Evolutionary conservation across 2,888 invertebrate genomes (phyloP), one percentile per base, ranked within the genome.

Genomic region (Leptinotarsa juncta): DNA sequence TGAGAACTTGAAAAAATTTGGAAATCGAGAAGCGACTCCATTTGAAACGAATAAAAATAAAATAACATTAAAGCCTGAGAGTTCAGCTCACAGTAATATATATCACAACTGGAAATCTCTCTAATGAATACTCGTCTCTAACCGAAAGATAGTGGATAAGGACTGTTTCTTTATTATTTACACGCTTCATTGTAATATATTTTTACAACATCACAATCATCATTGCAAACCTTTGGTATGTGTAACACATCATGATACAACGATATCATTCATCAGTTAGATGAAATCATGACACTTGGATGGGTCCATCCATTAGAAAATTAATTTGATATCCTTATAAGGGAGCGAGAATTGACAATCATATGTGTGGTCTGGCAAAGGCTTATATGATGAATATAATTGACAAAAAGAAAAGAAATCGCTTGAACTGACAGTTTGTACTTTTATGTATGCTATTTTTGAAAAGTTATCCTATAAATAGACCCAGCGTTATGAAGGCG

Each of bases 231-330:
- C 49, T 42, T 49, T 55, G 68, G 65, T 72, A 72, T 68, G 65
- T 73, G 62, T 68, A 69, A 55, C 69, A 65, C 55, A 65, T 32
- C 23, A 15, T 42, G 69, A 62, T 55, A 73, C 72, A 73, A 73
- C 68, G 65, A 60, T 68, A 73, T 69, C 72, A 69, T 73, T 73
- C 69, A 73, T 73, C 69, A 69, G 69, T 69, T 65, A 68, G 68
- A 72, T 67, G 72, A 53, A 53, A 68, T 68, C 69, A 50, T 48
- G 53, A 68, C 60, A 68, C 68, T 42, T 57, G 69, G 12, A 14
- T 49, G 26, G 20, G 65, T 73, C 65, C 68, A 68, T 68, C 23
- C 60, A 67, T 60, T 60, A 72, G 49, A 67, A 72, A 67, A 65
- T 50, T 18, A 67, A 65, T 60, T 71, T 53, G 67, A 72, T 67